phyloP scores from a whole-genome alignment of 2,797 vertebrate genomes.

The Helicolenus hilgendorfi region DNA sequence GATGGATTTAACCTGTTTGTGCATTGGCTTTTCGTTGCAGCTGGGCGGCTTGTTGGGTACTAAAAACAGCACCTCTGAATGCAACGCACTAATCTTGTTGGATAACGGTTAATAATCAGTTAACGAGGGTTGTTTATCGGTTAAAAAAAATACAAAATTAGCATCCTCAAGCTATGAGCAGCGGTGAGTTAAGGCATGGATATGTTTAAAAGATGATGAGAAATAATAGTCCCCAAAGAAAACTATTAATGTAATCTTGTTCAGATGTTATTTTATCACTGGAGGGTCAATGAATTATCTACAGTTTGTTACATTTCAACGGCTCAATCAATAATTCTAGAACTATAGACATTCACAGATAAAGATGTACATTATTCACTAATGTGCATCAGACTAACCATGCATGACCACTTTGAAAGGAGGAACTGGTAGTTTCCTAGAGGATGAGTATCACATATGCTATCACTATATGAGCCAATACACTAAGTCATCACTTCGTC shows the following conservation, averaged over 20 bases:
- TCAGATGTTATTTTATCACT: neutral
- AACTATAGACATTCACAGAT: neutral
- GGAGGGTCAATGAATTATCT: neutral
- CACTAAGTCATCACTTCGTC: slow-evolving; percentile 34
- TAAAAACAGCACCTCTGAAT: too few relatives aligned
- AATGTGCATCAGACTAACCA: neutral
- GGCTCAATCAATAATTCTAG: neutral
- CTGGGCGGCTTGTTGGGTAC: too few relatives aligned
- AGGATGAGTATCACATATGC: slow-evolving; percentile 1
- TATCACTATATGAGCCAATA: neutral
- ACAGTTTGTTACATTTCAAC: neutral
- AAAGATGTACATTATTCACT: neutral
- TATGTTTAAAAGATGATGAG: slow-evolving; percentile 11
- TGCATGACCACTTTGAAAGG: neutral
- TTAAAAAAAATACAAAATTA: too few relatives aligned
- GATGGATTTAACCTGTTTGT: too few relatives aligned
- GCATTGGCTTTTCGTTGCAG: too few relatives aligned
- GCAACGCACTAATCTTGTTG: too few relatives aligned
- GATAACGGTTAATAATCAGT: too few relatives aligned
- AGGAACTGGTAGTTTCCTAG: neutral
- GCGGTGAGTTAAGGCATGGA: neutral
- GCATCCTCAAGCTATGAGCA: neutral
- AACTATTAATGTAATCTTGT: neutral
- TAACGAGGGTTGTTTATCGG: too few relatives aligned
- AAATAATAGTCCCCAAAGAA: neutral